These are phyloP conservation scores for Cephalopholis sonnerati DNA, from an alignment of 2,113 vertebrate genomes.

Conservation along the genomic window DNA sequence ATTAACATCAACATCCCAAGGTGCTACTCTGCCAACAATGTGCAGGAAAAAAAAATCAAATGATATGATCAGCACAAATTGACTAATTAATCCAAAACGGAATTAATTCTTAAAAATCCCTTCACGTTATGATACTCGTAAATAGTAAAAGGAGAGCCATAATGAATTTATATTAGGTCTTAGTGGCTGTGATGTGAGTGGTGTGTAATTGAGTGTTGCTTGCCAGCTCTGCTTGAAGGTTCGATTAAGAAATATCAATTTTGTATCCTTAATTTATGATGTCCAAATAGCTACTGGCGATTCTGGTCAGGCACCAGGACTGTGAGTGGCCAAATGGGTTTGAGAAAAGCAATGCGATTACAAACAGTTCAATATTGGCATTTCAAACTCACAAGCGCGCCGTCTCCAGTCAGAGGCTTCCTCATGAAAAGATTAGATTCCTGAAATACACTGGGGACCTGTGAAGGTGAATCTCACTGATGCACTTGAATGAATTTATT, in stretches of 20 bases:
- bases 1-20: conserved; percentile 42
- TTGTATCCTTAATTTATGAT: conserved; percentile 45
- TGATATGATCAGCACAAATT: conserved; percentile 28
- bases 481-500: conserved; percentile 15
- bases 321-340: conserved; percentile 38
- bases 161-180: conserved; percentile 21
- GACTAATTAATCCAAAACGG: conserved; percentile 44
- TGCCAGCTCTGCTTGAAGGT: conserved; percentile 36
- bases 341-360: conserved; percentile 41
- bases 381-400: conserved; percentile 30
- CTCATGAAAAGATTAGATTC: conserved; percentile 31
- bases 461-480: neutral
- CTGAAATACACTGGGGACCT: conserved; percentile 16
- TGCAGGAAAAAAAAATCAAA: neutral
- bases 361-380: conserved; percentile 32
- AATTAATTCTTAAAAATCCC: conserved; percentile 31
- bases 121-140: neutral
- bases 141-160: conserved; percentile 11
- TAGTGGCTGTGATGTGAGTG: conserved; percentile 17
- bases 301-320: conserved; percentile 25
- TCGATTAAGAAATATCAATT: conserved; percentile 35
- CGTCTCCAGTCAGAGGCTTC: conserved; percentile 8
- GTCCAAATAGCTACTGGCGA: conserved; percentile 26
- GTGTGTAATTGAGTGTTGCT: conserved; percentile 41
- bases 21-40: conserved; percentile 27